phyloP scores from a whole-genome alignment of 2,888 invertebrate species.

The Pogonocherus hispidulus region DNA sequence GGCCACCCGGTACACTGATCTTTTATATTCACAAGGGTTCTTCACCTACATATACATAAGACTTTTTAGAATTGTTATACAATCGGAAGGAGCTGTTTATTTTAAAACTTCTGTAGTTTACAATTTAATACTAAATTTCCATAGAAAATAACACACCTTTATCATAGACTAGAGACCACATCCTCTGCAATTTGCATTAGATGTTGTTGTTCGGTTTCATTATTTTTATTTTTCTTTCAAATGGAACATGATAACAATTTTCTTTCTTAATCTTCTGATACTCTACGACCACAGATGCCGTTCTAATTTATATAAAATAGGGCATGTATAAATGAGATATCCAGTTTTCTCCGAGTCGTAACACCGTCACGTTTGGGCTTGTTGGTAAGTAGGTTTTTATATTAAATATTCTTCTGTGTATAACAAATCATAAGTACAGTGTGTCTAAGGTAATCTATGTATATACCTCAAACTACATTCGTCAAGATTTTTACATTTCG shows the following conservation, averaged over 20 bases:
- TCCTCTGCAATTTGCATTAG: not conserved
- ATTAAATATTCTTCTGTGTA: too few species aligned
- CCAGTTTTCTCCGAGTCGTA: not conserved
- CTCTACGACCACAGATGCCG: not conserved
- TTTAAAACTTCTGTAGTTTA: not conserved
- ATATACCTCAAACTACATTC: too few species aligned
- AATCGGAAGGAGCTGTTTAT: too few species aligned
- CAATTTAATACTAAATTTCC: constrained; percentile 5
- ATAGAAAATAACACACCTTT: not conserved
- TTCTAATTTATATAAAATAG: not conserved
- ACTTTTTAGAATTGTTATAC: too few species aligned
- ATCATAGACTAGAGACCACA: constrained; percentile 5
- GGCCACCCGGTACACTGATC: too few species aligned
- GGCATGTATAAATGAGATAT: not conserved
- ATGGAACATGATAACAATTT: not conserved
- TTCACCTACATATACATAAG: too few species aligned
- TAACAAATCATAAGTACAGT: too few species aligned
- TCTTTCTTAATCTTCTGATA: not conserved
- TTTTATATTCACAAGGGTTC: too few species aligned
- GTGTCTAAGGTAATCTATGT: too few species aligned
- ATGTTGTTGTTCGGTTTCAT: not conserved
- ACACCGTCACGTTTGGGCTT: not conserved
- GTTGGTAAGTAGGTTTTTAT: not conserved
- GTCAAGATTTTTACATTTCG: too few species aligned
- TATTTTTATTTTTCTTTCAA: not conserved